Base-by-base conservation (phyloP, 2,888 invertebrate genomes). In the Pegoplata infirma region DNA sequence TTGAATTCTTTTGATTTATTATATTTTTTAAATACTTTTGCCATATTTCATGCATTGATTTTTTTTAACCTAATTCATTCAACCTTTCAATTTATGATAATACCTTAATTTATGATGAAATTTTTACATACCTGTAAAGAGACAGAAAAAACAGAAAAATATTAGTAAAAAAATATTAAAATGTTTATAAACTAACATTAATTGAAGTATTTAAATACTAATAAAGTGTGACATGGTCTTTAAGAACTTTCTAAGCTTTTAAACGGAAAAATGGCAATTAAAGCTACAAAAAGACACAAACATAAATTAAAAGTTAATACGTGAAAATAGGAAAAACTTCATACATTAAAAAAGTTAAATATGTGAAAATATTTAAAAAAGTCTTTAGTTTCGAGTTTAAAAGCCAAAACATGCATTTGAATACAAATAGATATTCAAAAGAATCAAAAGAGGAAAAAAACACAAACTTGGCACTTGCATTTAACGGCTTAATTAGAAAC, bases 161-260 rank as follows among this genome's bases (percentile, higher is more conserved):
- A 64, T 44, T 53, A 16, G 16, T 51, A 51, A 51, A 36, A 46
- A 46, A 21, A 59, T 44, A 5, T 10, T 25, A 59, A 61, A 46
- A 67, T 36, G n/a, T 25, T 28, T 6, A 58, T 36, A 17, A 58
- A 49, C 47, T 8, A 47, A 5, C 7, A 55, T 49, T 23, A 51
- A 40, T 56, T 44, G 8, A 53, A 4, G n/a, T 5, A 61, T 12
- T 23, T 23, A 25, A 59, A 46, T 67, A 4, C 36, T 40, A 36
- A 64, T 14, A 28, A 49, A 63, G 32, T 63, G 46, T 64, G 73
- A 63, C 58, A 77, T 64, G 64, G 64, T 68, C 56, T 68, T 51
- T 72, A 73, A 78, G 77, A 78, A 73, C 77, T 78, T 78, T 78
- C 77, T 78, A 73, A 74, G 77, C 73, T 78, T 64, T 73, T 73